Conservation (phyloP, 2,113 vertebrate species). For the Pseudonaja textilis region DNA sequence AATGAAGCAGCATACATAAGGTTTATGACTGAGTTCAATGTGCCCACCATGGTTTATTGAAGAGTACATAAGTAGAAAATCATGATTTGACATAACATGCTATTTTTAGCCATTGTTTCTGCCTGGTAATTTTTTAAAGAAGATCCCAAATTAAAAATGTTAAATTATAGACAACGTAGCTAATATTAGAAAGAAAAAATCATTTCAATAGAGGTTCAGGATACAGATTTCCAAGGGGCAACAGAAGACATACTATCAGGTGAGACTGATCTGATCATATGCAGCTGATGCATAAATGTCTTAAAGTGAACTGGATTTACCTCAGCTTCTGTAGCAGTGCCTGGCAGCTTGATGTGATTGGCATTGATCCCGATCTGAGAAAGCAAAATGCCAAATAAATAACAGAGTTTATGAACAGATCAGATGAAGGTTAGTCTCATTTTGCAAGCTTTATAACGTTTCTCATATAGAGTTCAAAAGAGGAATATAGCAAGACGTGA, state of each 20-base stretch:
- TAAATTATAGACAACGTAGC: background rate
- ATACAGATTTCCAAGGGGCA: background rate
- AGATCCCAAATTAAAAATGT: background rate
- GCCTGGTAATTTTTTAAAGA: background rate
- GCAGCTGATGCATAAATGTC: background rate
- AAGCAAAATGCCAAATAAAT: slow-evolving; percentile 12
- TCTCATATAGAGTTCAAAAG: background rate
- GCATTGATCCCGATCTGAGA: slow-evolving; percentile 93
- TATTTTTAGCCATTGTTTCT: background rate
- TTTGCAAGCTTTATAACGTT: background rate
- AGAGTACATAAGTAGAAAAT: background rate
- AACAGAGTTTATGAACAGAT: slow-evolving; percentile 14
- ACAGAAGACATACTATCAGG: background rate
- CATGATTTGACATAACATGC: background rate
- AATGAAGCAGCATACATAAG: background rate
- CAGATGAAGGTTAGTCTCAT: background rate
- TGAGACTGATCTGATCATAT: background rate
- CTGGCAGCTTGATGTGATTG: slow-evolving; percentile 86
- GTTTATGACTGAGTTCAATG: background rate
- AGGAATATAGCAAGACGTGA: background rate
- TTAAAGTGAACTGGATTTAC: slow-evolving; percentile 69
- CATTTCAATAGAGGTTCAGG: background rate
- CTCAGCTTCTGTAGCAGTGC: slow-evolving; percentile 86
- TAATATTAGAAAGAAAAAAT: background rate
- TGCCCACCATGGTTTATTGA: background rate